These are phyloP conservation scores for Bubalus kerabau DNA, from an alignment of 2,113 vertebrate species.

Conservation along the genomic window DNA sequence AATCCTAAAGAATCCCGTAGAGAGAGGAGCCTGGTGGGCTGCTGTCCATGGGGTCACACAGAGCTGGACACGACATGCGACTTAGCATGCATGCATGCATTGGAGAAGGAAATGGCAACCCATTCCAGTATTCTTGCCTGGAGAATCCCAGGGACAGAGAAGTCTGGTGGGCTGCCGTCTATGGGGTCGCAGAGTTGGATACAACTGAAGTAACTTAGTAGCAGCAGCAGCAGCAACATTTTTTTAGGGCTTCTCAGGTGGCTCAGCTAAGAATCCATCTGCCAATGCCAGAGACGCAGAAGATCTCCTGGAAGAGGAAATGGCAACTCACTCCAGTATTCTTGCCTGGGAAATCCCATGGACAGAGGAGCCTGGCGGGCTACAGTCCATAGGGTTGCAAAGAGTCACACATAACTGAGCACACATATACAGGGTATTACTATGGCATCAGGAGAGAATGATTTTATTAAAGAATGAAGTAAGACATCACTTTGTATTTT, in stretches of 20 bases:
- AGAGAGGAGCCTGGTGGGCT: neutral
- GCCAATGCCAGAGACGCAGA: fast-evolving
- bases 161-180: too few species aligned
- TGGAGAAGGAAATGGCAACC: neutral
- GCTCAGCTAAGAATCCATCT: neutral
- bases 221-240: neutral
- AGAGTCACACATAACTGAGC: neutral
- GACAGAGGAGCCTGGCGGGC: neutral
- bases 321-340: neutral
- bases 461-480: neutral
- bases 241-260: neutral
- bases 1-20: neutral
- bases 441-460: neutral
- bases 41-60: fast-evolving
- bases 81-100: neutral
- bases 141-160: too few species aligned
- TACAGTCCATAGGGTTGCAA: neutral
- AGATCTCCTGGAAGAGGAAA: neutral
- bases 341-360: neutral
- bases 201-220: neutral
- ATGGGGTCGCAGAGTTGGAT: too few species aligned
- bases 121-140: neutral
- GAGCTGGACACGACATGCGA: neutral
- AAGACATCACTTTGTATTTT: neutral
- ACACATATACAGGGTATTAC: neutral